phyloP scores from a whole-genome alignment of 1,140 invertebrate genomes.

The Pseudomyrmex sp. region DNA sequence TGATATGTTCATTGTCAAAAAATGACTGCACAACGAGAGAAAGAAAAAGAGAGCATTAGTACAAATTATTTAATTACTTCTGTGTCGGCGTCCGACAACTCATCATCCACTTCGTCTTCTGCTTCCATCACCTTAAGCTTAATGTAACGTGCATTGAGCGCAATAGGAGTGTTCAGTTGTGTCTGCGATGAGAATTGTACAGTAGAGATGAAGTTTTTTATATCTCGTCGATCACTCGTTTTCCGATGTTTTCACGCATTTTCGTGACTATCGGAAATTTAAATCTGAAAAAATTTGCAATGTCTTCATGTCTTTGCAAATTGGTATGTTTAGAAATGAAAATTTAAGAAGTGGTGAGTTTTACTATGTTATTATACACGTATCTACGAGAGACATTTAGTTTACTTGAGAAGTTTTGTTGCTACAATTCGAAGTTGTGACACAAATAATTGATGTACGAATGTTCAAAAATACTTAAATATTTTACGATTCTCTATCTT shows the following conservation, averaged over 20 bases:
- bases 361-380: too few species aligned
- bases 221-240: slow-evolving; percentile 55
- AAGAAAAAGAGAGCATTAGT: slow-evolving; percentile 36
- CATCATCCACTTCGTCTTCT: slow-evolving; percentile 82
- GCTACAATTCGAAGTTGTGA: too few species aligned
- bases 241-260: slow-evolving; percentile 13
- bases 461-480: too few species aligned
- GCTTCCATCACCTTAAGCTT: slow-evolving; percentile 82
- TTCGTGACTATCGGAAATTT: slow-evolving; percentile 15
- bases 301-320: background rate
- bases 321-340: too few species aligned
- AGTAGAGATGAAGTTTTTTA: slow-evolving; percentile 50
- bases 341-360: too few species aligned
- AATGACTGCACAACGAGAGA: background rate
- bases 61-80: slow-evolving; percentile 70
- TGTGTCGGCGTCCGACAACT: slow-evolving; percentile 78
- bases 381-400: too few species aligned
- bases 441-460: background rate
- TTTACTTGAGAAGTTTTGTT: too few species aligned
- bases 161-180: slow-evolving; percentile 42
- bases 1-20: background rate
- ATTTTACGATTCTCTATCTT: too few species aligned
- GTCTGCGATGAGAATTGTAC: slow-evolving; percentile 6
- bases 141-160: slow-evolving; percentile 67
- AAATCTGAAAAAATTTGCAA: slow-evolving; percentile 58